Base-by-base conservation (phyloP, 1,140 invertebrate species). In the Scaptomyza pallida region DNA sequence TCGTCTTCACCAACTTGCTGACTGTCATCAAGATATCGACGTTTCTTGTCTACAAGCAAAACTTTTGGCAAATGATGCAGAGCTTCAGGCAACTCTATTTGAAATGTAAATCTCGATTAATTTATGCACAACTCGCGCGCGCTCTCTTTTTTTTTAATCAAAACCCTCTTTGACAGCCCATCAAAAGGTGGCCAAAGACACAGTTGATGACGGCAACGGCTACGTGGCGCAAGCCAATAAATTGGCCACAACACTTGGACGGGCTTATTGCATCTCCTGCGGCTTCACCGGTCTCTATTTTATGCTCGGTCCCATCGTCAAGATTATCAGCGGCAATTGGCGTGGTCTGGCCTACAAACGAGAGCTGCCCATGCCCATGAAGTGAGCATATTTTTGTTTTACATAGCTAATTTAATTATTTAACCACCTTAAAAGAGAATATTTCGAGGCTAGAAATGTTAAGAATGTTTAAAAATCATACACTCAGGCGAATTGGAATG, bases 301-400 rank as follows among this genome's bases (percentile, higher is more conserved):
- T 15, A 78, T 89, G 71, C 33, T 90, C 43, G 65, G 55, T 13
- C 89, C 89, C 9, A 68, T 90, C 19, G 5, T 88, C 2, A 76
- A 76, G 50, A 76, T 80, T 17, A 50, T 75, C 9, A 43, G 55
- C 45, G 75, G 62, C 21, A 56, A 52, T 30, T 70, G 69, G 54
- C 41, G 26, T 0, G 55, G 62, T 5, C 64, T 65, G 2, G 17
- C 23, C 6, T 67, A 76, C 5, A 5, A 56, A 0, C 30, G 70
- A 10, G 89, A 90, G 16, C 40, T 89, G 21, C 89, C 89, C 5
- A 90, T 90, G 89, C 81, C 81, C 2, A 83, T 90, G 89, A 90
- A 79, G 89, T 90, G 23, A 61, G 70, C 26, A 33, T 12, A 9
- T 6, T 4, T 9, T 15, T 13, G 6, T 19, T 35, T 26, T n/a